These are phyloP conservation scores for Drosophila lini DNA, from an alignment of 1,140 invertebrate genomes.

Conservation along the genomic window DNA sequence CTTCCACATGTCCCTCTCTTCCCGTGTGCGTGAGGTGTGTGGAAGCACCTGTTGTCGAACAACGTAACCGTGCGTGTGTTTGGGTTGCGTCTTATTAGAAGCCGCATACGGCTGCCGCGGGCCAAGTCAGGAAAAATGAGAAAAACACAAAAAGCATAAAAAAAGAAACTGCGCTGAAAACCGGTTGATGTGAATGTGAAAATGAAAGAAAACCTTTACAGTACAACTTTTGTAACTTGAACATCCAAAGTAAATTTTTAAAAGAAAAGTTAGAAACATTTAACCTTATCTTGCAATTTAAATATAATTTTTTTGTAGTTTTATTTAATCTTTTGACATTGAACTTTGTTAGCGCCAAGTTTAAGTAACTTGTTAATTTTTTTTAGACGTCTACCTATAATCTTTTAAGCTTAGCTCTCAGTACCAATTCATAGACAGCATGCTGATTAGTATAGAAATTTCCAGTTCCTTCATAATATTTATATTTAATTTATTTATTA, in stretches of 20 bases:
- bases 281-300: background rate
- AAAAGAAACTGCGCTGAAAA: slow-evolving; percentile 42
- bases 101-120: slow-evolving; percentile 44
- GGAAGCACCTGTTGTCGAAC: slow-evolving; percentile 64
- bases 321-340: background rate
- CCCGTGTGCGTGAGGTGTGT: slow-evolving; percentile 24
- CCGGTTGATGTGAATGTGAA: slow-evolving; percentile 69
- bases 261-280: background rate
- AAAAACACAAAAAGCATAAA: slow-evolving; percentile 35
- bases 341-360: background rate
- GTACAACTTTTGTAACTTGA: slow-evolving; percentile 8
- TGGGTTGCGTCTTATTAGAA: slow-evolving; percentile 66
- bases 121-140: slow-evolving; percentile 50
- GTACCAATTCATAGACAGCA: background rate
- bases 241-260: background rate
- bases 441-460: too few relatives aligned
- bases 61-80: slow-evolving; percentile 60
- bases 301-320: background rate
- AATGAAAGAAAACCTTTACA: slow-evolving; percentile 72
- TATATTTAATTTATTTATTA: too few relatives aligned
- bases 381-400: background rate
- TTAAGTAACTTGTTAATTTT: background rate
- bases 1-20: background rate
- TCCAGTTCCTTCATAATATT: background rate
- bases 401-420: background rate